Base-by-base conservation (phyloP, 2,113 vertebrate genomes). In the Microcebus jonahi region DNA sequence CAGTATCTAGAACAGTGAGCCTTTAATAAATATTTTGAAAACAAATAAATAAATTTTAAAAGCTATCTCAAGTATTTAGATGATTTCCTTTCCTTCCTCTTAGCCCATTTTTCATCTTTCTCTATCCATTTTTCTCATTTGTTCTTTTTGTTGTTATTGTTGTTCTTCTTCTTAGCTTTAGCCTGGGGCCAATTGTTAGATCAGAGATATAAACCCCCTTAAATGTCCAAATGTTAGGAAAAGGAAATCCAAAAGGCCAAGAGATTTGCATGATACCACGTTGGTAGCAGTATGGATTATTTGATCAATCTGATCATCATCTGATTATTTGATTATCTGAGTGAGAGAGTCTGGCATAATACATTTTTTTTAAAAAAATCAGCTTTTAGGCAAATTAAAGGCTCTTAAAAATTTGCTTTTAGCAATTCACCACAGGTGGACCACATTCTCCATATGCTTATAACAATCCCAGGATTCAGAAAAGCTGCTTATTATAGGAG, bases 351-450 rank as follows among this genome's bases (percentile, higher is more conserved):
- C 23, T 71, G 21, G 7, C 92, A 75, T 88, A 29, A 59, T 50
- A 90, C 11, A 55, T 34, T 81, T 94, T 87, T 23, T 23, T 27
- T 3, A 3, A 21, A 76, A 73, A 76, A 73, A 76, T 88, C 50
- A 82, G 21, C 42, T 82, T 88, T 55, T 63, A 87, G 88, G 82
- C 85, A 96, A 95, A 97, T 23, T 48, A 68, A 27, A 90, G 57
- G 25, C 6, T 36, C 25, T 91, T 82, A 71, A 94, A 94, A 90
- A 83, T 75, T 95, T 90, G 76, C 92, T 79, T 13, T 92, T 55
- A 67, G 80, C 36, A 87, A n/a, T 59, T 94, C 45, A 65, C 88
- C 21, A 81, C 27, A 79, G 48, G 39, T 42, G 95, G 25, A 89
- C 7, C n/a, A 70, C 63, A 81, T 95, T 92, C 68, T 96, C 84